Evolutionary conservation across 2,888 invertebrate species (phyloP).

Genomic region (Mythimna pallens): DNA sequence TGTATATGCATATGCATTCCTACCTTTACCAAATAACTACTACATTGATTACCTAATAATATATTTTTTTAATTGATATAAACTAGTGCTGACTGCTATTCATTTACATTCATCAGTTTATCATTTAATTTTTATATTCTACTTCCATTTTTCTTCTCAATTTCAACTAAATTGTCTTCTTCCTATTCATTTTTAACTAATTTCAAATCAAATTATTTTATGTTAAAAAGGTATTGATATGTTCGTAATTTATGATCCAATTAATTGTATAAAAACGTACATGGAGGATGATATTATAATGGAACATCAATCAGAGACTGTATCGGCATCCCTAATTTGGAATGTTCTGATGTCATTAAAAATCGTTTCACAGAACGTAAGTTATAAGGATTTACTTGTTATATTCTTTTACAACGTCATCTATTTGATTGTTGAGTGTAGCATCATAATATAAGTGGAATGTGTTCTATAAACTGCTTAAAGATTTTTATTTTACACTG

Average conservation of each 20-base stretch:
- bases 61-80: too few relatives aligned
- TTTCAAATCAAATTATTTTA: constrained; percentile 49
- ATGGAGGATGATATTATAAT: constrained; percentile 65
- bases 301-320: constrained; percentile 73
- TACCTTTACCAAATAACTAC: background rate
- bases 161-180: background rate
- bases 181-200: constrained; percentile 17
- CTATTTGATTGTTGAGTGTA: background rate
- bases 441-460: background rate
- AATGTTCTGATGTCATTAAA: constrained; percentile 53
- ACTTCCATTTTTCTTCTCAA: background rate
- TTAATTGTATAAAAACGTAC: constrained; percentile 72
- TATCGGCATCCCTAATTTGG: constrained; percentile 70
- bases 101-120: too few relatives aligned
- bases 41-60: background rate
- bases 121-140: too few relatives aligned
- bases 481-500: background rate
- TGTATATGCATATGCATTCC: too few relatives aligned
- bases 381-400: constrained; percentile 17
- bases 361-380: constrained; percentile 23
- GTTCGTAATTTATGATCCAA: constrained; percentile 73
- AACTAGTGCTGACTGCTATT: too few relatives aligned
- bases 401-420: constrained; percentile 31
- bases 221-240: constrained; percentile 44
- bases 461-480: background rate